Evolutionary conservation across 2,113 vertebrate species (phyloP), one percentile per base, ranked within the genome.

Genomic region (Xenopus laevis): DNA sequence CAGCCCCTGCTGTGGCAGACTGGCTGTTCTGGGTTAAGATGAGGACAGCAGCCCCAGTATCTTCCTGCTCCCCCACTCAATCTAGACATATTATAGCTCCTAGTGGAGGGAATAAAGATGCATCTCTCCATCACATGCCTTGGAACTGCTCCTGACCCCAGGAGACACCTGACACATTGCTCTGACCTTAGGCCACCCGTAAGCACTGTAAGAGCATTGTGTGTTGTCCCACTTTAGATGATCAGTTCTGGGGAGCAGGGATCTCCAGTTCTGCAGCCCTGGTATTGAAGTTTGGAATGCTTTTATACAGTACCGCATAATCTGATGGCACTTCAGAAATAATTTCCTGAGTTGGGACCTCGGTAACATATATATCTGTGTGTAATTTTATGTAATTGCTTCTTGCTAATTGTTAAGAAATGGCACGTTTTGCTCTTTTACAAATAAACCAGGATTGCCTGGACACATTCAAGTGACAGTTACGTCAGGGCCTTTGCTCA

Each of bases 1-100:
- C 44, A 47, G 50, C 65, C 46, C 67, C 57, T 69, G 58, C 73
- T 69, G 45, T 50, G 46, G 73, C 65, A 63, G 21, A 68, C 73
- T 75, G 72, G 60, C 58, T 66, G 62, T 63, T 75, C 30, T 17
- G 58, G 47, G 73, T 57, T 75, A 66, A 75, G 60, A 63, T 63
- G 58, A 75, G 73, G 73, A 75, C 73, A 75, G 60, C 21, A 40
- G 27, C 72, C 59, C 47, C 64, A 58, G 23, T 5, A 10, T 18
- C 18, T 20, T 20, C 8, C 40, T 65, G 16, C 13, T 65, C 40
- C 30, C 13, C 33, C 61, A 40, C 27, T 55, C 61, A 7, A 63
- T 63, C 13, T 30, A 33, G 30, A 4, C 13, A 10, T 55, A 55
- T 55, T 30, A 63, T 40, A 27, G 30, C 21, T 61, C 13, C 23